Base-by-base conservation (phyloP, 2,797 vertebrate genomes). In the Lagocephalus sceleratus region DNA sequence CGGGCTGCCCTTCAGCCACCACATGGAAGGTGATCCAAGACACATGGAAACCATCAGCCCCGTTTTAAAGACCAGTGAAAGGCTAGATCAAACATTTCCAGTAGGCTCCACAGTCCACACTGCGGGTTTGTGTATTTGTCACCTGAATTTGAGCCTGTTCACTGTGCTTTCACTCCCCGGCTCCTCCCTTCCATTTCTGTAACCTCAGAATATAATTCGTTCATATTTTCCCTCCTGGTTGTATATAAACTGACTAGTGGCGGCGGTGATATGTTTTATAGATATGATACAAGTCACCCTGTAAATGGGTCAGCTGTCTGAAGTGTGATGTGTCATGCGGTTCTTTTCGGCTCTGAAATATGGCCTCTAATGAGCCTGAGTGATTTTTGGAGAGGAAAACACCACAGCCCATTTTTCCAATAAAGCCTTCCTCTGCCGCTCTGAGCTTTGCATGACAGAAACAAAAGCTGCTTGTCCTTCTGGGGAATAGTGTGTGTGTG, bases 381-480 rank as follows among this genome's bases (percentile, higher is more conserved):
- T 89, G 87, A 90, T 90, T 87, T 35, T 89, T 87, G 87, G 76
- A 85, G 84, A 81, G 75, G 79, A 89, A 89, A 91, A 89, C 85
- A 89, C 81, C 86, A 81, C 81, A 78, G 65, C 71, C 73, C 75
- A 90, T 90, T 44, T 84, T 90, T 90, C 87, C 88, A 88, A 87
- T 85, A 87, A 91, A 84, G 85, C 83, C 76, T 78, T 67, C 86
- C 75, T 81, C 81, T 83, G 75, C 76, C 66, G 77, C 81, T 87
- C 68, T 39, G 77, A 87, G 75, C 79, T 76, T 86, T 5, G 79
- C 85, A 88, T 76, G 85, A 87, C 79, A 86, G 78, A 87, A 89
- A 91, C 87, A 90, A 90, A 88, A 82, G 85, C 81, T 88, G 83
- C 88, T 90, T 91, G 87, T 90, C 78, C 82, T 87, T 87, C 77